Conservation (phyloP, 2,888 invertebrate genomes). For the Lasioglossum calceatum region DNA sequence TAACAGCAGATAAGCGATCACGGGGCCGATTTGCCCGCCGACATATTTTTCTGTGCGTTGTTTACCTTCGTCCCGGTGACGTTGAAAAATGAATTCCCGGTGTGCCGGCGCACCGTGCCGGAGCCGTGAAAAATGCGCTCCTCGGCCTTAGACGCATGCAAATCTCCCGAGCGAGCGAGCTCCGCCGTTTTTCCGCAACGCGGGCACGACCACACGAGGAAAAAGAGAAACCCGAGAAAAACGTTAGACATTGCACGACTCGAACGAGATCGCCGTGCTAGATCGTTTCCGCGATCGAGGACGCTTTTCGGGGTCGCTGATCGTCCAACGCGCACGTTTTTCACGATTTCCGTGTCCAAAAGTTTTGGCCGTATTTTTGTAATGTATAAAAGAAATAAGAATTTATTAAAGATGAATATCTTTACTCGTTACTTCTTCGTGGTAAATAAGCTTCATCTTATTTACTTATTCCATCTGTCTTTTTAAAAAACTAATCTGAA, state of each 20-base stretch:
- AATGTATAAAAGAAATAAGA: no score
- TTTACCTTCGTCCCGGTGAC: constrained; percentile 38
- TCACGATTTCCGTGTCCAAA: no score
- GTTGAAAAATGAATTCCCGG: constrained; percentile 43
- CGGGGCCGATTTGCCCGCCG: constrained; percentile 20
- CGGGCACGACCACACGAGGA: background rate
- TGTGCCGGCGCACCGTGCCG: background rate
- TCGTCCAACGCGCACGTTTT: background rate
- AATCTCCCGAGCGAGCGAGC: constrained; percentile 11
- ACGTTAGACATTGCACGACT: background rate
- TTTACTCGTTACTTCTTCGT: no score
- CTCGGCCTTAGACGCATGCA: constrained; percentile 38
- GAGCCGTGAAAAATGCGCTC: constrained; percentile 41
- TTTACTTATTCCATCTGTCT: no score
- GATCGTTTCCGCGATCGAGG: background rate
- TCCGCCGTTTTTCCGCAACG: constrained; percentile 15
- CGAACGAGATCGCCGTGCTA: background rate
- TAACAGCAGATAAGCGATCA: constrained; percentile 59
- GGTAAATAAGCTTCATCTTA: no score
- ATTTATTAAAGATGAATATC: no score
- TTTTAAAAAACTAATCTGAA: no score
- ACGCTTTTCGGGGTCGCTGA: background rate
- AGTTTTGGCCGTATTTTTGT: no score
- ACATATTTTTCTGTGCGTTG: constrained; percentile 18
- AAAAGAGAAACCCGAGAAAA: background rate